These are phyloP conservation scores for Nasua narica DNA, from an alignment of 2,797 vertebrate genomes.

Conservation along the genomic window DNA sequence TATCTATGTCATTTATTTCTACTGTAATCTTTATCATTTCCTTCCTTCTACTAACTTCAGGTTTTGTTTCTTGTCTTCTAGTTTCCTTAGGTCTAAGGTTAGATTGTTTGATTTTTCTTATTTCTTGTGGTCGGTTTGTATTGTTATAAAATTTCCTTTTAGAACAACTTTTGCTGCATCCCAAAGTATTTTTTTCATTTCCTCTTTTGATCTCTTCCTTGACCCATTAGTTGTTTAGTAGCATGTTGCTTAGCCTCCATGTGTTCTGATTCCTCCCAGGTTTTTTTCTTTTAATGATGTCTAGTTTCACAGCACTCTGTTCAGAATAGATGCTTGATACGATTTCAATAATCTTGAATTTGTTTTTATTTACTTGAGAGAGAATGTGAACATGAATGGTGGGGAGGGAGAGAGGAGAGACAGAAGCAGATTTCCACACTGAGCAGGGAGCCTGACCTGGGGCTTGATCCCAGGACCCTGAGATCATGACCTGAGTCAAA, in stretches of 20 bases:
- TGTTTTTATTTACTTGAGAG: neutral
- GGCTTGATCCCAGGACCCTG: too few species aligned
- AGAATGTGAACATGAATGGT: neutral
- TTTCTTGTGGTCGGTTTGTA: neutral
- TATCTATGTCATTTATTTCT: neutral
- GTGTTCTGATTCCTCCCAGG: neutral
- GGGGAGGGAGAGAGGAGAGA: neutral
- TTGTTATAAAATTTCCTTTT: neutral
- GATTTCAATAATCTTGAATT: neutral
- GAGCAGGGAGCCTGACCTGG: neutral
- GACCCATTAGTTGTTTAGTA: neutral
- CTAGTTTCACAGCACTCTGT: neutral
- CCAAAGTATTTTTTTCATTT: neutral
- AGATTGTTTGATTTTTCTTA: neutral
- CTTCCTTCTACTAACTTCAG: neutral
- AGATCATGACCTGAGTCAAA: neutral
- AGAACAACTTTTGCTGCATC: neutral
- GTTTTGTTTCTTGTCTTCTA: neutral
- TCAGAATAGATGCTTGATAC: neutral
- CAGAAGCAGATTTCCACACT: neutral
- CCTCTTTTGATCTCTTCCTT: neutral
- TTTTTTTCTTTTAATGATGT: neutral
- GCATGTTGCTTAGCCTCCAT: neutral
- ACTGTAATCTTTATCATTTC: neutral
- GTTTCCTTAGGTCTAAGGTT: neutral